Evolutionary conservation across 2,113 vertebrate species (phyloP).

Genomic region (Vanacampus margaritifer): DNA sequence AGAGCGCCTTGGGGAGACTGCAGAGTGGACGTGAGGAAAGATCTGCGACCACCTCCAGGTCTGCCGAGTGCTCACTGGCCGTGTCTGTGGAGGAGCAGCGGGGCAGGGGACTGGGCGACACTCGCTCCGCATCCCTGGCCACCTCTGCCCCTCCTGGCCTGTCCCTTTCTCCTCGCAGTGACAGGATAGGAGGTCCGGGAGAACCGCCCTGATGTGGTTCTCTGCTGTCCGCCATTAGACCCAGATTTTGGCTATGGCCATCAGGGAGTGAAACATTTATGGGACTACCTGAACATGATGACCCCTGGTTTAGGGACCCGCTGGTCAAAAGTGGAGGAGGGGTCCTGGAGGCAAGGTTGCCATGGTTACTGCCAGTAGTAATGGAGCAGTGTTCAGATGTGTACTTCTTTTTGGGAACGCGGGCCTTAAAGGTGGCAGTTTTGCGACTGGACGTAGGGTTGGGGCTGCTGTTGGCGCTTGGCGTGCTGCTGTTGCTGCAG

Average conservation of each 20-base stretch:
- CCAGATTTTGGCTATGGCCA: constrained; percentile 31
- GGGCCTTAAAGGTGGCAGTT: constrained; percentile 87
- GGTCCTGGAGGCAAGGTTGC: constrained; percentile 50
- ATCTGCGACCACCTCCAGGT: constrained; percentile 72
- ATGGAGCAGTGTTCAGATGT: constrained; percentile 78
- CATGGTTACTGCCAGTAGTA: constrained; percentile 54
- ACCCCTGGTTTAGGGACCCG: constrained; percentile 39
- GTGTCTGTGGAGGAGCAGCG: constrained; percentile 90
- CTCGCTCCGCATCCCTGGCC: constrained; percentile 42
- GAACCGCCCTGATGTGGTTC: constrained; percentile 39
- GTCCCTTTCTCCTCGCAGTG: constrained; percentile 41
- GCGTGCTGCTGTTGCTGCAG: constrained; percentile 70
- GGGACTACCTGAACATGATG: constrained; percentile 39
- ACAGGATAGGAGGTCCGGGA: constrained; percentile 53
- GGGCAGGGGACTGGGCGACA: constrained; percentile 64
- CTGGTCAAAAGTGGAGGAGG: constrained; percentile 42
- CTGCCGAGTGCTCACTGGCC: constrained; percentile 85
- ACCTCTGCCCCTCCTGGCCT: constrained; percentile 38
- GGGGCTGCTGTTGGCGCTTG: constrained; percentile 74
- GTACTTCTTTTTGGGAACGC: constrained; percentile 87
- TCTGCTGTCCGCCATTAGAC: constrained; percentile 38
- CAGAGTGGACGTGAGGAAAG: constrained; percentile 5
- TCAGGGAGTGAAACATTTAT: constrained; percentile 29
- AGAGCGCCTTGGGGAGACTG: constrained; percentile 58
- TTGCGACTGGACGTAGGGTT: constrained; percentile 79